phyloP scores from a whole-genome alignment of 2,797 vertebrate species.

The Crenuchus spilurus region DNA sequence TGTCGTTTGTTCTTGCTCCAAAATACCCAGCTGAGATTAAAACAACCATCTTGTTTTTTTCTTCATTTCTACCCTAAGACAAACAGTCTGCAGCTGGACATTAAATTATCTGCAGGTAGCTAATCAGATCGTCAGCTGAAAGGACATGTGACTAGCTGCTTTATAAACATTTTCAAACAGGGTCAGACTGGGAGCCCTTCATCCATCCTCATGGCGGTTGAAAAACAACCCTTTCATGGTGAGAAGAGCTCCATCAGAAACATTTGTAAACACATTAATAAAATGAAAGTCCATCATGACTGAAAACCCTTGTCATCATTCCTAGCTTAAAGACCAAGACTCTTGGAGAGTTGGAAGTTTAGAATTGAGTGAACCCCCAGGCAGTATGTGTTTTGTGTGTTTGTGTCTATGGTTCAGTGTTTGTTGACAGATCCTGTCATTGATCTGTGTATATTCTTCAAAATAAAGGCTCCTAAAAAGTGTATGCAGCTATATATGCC shows the following conservation, averaged over 20 bases:
- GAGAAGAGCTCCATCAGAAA: conserved; percentile 12
- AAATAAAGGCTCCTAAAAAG: too few relatives aligned
- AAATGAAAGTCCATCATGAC: background rate
- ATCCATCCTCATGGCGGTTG: conserved; percentile 28
- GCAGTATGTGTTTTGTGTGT: conserved; percentile 8
- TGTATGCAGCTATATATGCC: too few relatives aligned
- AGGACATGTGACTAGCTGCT: conserved; percentile 13
- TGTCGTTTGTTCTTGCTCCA: background rate
- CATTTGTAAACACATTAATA: conserved; percentile 8
- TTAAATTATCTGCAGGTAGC: conserved; percentile 15
- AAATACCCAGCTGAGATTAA: background rate
- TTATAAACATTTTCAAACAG: conserved; percentile 26
- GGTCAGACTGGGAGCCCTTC: conserved; percentile 7
- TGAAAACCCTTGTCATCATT: conserved; percentile 25
- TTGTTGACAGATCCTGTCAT: conserved; percentile 8
- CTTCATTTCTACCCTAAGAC: background rate
- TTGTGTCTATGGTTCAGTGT: conserved; percentile 1
- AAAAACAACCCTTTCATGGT: conserved; percentile 24
- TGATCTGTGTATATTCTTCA: too few relatives aligned
- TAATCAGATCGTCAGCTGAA: conserved; percentile 20
- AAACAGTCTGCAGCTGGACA: conserved; percentile 24
- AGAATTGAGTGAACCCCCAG: background rate
- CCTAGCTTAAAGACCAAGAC: background rate
- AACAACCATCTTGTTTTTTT: background rate
- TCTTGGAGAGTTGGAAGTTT: background rate